Percentiles rank a stretch among this genome's conserved stretches.
Evolutionary conservation across 1,140 invertebrate species (phyloP).

Genomic region (Drosophila lacertosa): DNA sequence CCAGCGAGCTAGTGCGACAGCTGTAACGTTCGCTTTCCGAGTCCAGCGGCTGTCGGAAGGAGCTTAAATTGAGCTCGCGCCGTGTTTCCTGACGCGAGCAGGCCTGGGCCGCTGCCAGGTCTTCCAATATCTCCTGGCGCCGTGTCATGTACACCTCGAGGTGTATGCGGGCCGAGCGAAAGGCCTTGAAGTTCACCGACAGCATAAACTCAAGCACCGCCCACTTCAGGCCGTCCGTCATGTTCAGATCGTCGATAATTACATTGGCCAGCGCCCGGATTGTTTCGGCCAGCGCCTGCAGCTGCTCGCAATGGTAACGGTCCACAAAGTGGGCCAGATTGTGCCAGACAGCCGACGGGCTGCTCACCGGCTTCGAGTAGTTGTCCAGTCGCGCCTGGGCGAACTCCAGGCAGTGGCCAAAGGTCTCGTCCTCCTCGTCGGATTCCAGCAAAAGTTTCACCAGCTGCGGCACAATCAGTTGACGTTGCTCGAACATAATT

Average conservation of each 20-base stretch:
- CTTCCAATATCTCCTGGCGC: slow-evolving; percentile 3
- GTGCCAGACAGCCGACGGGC: background rate
- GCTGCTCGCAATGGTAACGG: slow-evolving; percentile 22
- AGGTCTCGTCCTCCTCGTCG: background rate
- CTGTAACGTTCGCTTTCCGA: background rate
- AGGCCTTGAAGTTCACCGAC: slow-evolving; percentile 35
- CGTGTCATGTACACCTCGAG: background rate
- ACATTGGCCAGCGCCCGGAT: slow-evolving; percentile 20
- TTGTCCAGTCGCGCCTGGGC: background rate
- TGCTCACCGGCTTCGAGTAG: background rate
- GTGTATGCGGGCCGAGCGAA: slow-evolving; percentile 3
- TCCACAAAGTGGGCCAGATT: slow-evolving; percentile 31
- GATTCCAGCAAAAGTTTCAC: slow-evolving; percentile 14
- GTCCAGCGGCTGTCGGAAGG: background rate
- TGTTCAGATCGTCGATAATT: slow-evolving; percentile 18
- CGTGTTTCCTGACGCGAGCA: no score
- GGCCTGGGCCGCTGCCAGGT: background rate
- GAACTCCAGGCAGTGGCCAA: background rate
- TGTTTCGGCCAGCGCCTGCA: slow-evolving; percentile 18
- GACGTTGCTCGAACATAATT: background rate
- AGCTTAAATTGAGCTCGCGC: background rate
- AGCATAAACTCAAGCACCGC: slow-evolving; percentile 44
- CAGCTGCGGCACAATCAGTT: slow-evolving; percentile 31
- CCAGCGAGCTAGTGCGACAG: background rate
- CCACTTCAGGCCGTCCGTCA: slow-evolving; percentile 2